phyloP scores from a whole-genome alignment of 2,888 invertebrate genomes.

The Drosophila hamatofila region DNA sequence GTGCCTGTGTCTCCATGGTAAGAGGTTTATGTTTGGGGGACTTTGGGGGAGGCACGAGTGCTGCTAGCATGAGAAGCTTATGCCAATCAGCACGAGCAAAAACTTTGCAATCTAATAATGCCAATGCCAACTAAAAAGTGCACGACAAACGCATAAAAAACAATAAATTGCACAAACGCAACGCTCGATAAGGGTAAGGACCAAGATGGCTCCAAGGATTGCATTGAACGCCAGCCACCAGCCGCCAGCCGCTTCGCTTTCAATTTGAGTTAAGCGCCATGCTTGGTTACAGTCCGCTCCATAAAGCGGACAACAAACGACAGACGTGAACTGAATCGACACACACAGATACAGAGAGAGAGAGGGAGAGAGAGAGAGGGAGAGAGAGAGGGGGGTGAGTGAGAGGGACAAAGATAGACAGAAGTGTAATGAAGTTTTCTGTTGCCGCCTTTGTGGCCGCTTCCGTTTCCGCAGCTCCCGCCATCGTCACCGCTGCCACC shows the following conservation, averaged over 20 bases:
- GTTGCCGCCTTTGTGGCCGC: slow-evolving; percentile 57
- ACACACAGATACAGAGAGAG: background rate
- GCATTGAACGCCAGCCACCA: slow-evolving; percentile 50
- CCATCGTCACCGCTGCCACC: too few species aligned
- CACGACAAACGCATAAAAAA: slow-evolving; percentile 80
- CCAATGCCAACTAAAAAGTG: slow-evolving; percentile 78
- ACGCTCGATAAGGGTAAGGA: slow-evolving; percentile 26
- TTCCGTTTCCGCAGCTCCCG: slow-evolving; percentile 44
- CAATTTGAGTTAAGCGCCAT: slow-evolving; percentile 73
- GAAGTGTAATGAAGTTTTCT: slow-evolving; percentile 70
- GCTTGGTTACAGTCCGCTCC: slow-evolving; percentile 58
- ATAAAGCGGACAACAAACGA: slow-evolving; percentile 29
- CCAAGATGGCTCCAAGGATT: slow-evolving; percentile 29
- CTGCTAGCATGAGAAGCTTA: slow-evolving; percentile 15
- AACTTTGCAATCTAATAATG: slow-evolving; percentile 80
- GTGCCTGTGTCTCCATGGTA: background rate
- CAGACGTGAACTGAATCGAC: slow-evolving; percentile 20
- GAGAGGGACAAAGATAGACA: slow-evolving; percentile 2
- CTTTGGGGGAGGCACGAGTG: too few species aligned
- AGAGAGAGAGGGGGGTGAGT: background rate
- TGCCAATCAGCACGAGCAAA: slow-evolving; percentile 68
- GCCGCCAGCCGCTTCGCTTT: slow-evolving; percentile 42
- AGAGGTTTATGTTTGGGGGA: slow-evolving; percentile 1
- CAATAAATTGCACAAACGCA: slow-evolving; percentile 77
- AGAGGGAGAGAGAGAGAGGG: background rate